Percentiles rank a stretch among this genome's conserved stretches.
Evolutionary conservation across 2,797 vertebrate species (phyloP).

Genomic region (Megalops cyprinoides): DNA sequence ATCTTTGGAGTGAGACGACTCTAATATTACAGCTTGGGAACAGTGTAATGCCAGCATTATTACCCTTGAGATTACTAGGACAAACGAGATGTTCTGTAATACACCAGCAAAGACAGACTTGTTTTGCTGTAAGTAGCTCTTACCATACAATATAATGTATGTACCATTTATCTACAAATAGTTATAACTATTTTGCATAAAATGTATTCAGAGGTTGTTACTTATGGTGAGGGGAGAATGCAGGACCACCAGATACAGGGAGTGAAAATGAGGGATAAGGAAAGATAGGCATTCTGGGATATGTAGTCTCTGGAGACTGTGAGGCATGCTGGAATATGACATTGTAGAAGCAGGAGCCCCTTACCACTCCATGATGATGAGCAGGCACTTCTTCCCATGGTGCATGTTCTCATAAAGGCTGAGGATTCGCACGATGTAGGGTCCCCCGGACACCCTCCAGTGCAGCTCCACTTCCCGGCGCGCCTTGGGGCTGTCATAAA

Average conservation of each 20-base stretch:
- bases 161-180: too few species aligned
- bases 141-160: too few species aligned
- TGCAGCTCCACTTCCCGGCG: constrained; percentile 90
- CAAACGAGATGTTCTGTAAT: too few species aligned
- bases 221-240: not conserved
- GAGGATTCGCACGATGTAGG: constrained; percentile 85
- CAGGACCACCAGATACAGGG: too few species aligned
- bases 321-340: not conserved
- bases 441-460: constrained; percentile 84
- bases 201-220: not conserved
- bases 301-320: not conserved
- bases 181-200: not conserved
- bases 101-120: too few species aligned
- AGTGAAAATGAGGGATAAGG: too few species aligned
- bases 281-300: not conserved
- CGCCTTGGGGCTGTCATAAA: constrained; percentile 88
- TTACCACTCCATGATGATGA: constrained; percentile 95
- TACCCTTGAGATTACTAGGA: not conserved
- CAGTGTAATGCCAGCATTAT: not conserved
- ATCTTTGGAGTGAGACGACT: not conserved
- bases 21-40: not conserved
- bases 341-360: not conserved
- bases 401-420: constrained; percentile 92
- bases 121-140: too few species aligned
- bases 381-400: constrained; percentile 87